These are phyloP conservation scores for Hymenochirus boettgeri DNA, from an alignment of 2,113 vertebrate genomes.

Conservation along the genomic window DNA sequence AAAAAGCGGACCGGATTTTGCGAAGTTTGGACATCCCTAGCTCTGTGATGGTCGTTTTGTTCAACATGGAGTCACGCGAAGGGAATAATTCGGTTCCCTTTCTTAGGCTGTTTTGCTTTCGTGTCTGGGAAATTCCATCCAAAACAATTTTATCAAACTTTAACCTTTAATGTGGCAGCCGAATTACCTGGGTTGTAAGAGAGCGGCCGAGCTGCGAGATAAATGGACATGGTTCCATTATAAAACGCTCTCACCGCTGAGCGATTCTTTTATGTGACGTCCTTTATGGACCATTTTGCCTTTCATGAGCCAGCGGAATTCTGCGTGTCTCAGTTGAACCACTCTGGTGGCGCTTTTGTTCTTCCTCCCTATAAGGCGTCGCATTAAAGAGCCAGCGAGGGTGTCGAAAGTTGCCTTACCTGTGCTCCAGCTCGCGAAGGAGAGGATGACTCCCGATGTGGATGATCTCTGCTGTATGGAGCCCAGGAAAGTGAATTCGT, in stretches of 20 bases:
- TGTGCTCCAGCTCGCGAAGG: slow-evolving; percentile 87
- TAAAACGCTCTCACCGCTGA: neutral
- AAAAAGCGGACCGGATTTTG: too few species aligned
- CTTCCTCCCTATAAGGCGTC: too few species aligned
- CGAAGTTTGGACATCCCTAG: too few species aligned
- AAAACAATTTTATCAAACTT: neutral
- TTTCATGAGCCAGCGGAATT: neutral
- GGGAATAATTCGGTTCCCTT: too few species aligned
- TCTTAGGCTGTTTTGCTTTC: too few species aligned
- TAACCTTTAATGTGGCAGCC: neutral
- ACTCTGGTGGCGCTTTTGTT: neutral
- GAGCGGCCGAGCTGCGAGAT: neutral
- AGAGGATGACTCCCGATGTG: slow-evolving; percentile 87
- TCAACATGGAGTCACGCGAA: too few species aligned
- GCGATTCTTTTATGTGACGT: neutral
- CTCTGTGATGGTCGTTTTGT: too few species aligned
- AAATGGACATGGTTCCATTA: slow-evolving; percentile 1
- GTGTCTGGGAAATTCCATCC: too few species aligned
- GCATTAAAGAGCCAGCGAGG: too few species aligned
- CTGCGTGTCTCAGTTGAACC: neutral
- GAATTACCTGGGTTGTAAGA: neutral
- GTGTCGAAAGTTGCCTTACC: slow-evolving; percentile 68
- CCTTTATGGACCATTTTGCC: neutral
- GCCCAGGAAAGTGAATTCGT: slow-evolving; percentile 90
- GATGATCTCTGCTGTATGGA: slow-evolving; percentile 83